Base-by-base conservation (phyloP, 2,888 invertebrate species). In the Erannis defoliaria region DNA sequence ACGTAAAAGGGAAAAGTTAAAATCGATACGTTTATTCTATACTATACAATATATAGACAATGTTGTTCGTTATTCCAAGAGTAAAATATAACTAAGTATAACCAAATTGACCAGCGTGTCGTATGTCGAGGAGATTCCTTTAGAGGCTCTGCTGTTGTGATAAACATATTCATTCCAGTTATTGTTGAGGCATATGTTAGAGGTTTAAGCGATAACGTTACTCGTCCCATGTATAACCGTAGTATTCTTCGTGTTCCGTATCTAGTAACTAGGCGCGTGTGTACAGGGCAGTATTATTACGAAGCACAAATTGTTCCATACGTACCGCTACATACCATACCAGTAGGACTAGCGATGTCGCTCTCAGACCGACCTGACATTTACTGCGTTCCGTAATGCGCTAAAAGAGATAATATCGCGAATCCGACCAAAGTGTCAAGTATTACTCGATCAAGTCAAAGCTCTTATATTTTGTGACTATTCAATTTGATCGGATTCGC, bases 131-230 rank as follows among this genome's bases (percentile, higher is more conserved):
- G n/a, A 1, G 8, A 43, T 37, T 16, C 51, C 35, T 37, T 12
- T 14, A 38, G 31, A 43, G 54, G 3, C 50, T n/a, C n/a, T 51
- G 49, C 35, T 54, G 50, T 58, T 54, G 67, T 67, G 62, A 61
- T 67, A 58, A 19, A 19, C 31, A 51, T 60, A 55, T 54, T 21
- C 51, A 55, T 66, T 51, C 58, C 58, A 60, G 38, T 62, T 74
- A 70, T 71, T 73, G 73, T 77, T 73, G 68, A 76, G 61, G 59
- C 72, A 68, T 73, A 67, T 71, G 65, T 58, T 72, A 72, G 62
- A 72, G 54, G 10, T 70, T 64, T 76, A 74, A 76, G 76, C 74
- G 73, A 76, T 77, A 75, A 73, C 59, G 55, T 56, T 65, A 55
- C 40, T 55, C 49, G 50, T 51, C 26, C 14, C 54, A 54, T 51